These are phyloP conservation scores for Thymallus thymallus DNA, from an alignment of 2,113 vertebrate genomes.

Conservation along the genomic window DNA sequence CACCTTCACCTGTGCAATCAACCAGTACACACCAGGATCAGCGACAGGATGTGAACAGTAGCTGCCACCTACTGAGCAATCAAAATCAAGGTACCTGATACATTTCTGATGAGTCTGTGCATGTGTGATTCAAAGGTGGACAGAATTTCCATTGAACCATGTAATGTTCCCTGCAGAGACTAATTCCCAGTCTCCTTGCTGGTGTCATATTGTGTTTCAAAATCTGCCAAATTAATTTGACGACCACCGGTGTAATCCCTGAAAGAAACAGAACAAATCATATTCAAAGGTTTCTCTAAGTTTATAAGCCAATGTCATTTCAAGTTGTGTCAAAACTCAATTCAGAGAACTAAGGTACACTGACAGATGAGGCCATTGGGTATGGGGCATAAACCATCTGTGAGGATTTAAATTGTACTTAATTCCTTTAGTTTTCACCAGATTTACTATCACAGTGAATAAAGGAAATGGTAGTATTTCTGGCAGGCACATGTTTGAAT, in stretches of 20 bases:
- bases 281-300: too few species aligned
- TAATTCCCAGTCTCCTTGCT: background rate
- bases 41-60: slow-evolving; percentile 15
- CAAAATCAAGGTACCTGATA: slow-evolving; percentile 20
- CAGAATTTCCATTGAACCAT: background rate
- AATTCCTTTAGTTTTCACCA: too few species aligned
- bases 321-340: background rate
- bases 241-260: background rate
- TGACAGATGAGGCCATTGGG: background rate
- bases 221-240: background rate
- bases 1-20: slow-evolving; percentile 18
- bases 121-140: background rate
- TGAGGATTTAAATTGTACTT: background rate
- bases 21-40: slow-evolving; percentile 7
- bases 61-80: background rate
- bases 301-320: background rate
- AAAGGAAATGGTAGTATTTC: background rate
- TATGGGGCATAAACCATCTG: too few species aligned
- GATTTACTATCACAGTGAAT: background rate
- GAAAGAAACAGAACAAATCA: background rate
- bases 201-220: background rate
- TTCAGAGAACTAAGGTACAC: background rate
- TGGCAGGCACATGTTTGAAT: too few species aligned
- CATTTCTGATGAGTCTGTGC: background rate
- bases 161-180: background rate